Evolutionary conservation across 2,797 vertebrate genomes (phyloP), one percentile per base, ranked within the genome.

Genomic region (Poeciliopsis presidionis): DNA sequence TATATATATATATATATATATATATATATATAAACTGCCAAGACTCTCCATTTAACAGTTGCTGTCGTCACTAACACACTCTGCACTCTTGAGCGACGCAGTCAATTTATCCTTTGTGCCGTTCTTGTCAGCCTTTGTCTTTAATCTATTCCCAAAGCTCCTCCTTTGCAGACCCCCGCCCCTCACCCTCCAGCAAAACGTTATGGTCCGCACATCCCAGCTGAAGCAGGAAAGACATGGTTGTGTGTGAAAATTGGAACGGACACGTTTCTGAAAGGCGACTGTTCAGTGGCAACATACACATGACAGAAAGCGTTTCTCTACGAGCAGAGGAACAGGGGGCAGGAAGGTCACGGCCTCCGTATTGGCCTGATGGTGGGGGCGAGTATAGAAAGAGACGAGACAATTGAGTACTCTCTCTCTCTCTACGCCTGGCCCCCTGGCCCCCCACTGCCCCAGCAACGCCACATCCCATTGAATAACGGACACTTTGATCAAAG

Each of bases 401-500:
- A 91, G 90, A 95, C 92, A 94, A 93, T 93, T 87, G 78, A 89
- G 78, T 90, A 87, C 87, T 89, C 85, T 89, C 33, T 39, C 36
- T 91, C 91, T 87, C 89, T 63, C 78, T 69, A 65, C 51, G 0
- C 82, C 78, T 20, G 9, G 69, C 20, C 72, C 76, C 79, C 55
- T 14, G 82, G 59, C 73, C 79, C 0, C 0, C 74, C 73, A 41
- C 7, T 74, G 84, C 85, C 85, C 67, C 86, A 81, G 84, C 82
- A 88, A 90, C 70, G 88, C 90, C 93, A 87, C 86, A 55, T 94
- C 90, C 83, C 87, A 93, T 93, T 89, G 86, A 92, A 73, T 84
- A 94, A 94, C 87, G 80, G 88, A 91, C 92, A 55, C 85, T 83
- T 74, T 92, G 94, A 94, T 95, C 93, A 94, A 94, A 94, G 89